Conservation (phyloP, 1,140 invertebrate genomes). For the Thalassaphorura encarpata region DNA sequence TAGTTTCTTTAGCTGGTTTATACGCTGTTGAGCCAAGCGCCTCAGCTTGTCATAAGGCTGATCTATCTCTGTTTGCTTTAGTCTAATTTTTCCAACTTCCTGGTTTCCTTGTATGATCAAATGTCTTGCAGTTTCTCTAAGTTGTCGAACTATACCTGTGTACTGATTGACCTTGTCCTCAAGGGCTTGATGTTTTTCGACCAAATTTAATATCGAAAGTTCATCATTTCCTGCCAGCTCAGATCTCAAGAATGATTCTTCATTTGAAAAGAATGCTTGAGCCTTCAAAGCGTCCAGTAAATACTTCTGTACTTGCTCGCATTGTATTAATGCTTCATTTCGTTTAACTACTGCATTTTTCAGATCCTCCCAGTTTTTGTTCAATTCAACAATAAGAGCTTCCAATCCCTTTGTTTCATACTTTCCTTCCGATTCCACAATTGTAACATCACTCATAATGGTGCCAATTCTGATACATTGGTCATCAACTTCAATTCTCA, state of each 20-base stretch:
- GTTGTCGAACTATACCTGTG: conserved; percentile 86
- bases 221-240: conserved; percentile 99
- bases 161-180: conserved; percentile 96
- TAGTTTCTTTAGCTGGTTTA: conserved; percentile 91
- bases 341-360: conserved; percentile 69
- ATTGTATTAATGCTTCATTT: conserved; percentile 53
- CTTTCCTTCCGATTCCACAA: conserved; percentile 90
- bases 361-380: conserved; percentile 81
- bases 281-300: conserved; percentile 98
- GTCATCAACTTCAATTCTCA: conserved; percentile 95
- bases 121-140: conserved; percentile 87
- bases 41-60: conserved; percentile 97
- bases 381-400: conserved; percentile 73
- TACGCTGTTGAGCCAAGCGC: conserved; percentile 86
- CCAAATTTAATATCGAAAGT: conserved; percentile 93
- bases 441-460: conserved; percentile 87
- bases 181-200: conserved; percentile 96
- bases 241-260: conserved; percentile 95
- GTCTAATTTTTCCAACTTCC: conserved; percentile 80
- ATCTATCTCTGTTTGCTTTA: conserved; percentile 96
- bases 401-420: conserved; percentile 83
- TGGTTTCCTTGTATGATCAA: conserved; percentile 80
- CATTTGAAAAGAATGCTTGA: conserved; percentile 99
- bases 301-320: conserved; percentile 73
- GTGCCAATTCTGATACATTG: conserved; percentile 90